phyloP scores from a whole-genome alignment of 2,113 vertebrate species.

The Prunella himalayana region DNA sequence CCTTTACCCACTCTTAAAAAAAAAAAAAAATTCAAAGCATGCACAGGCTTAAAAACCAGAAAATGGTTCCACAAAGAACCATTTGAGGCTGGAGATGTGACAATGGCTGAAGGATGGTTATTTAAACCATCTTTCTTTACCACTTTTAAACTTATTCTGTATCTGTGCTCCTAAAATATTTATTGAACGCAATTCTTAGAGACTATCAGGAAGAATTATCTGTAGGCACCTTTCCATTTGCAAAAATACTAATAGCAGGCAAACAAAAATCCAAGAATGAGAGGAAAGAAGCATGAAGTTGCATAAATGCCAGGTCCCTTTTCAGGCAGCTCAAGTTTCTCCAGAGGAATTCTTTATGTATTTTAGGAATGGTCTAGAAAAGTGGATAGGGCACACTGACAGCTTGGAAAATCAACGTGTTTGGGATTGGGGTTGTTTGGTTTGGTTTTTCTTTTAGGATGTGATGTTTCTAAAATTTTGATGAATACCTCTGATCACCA shows the following conservation, averaged over 20 bases:
- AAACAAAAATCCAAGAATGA: background rate
- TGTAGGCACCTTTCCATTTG: background rate
- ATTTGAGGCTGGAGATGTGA: background rate
- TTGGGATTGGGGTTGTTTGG: fast-evolving
- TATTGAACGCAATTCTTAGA: background rate
- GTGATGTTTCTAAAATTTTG: background rate
- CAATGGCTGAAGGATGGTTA: background rate
- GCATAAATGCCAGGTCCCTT: background rate
- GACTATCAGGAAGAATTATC: background rate
- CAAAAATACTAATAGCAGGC: background rate
- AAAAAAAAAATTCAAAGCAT: background rate
- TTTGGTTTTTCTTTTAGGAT: background rate
- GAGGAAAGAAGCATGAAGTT: background rate
- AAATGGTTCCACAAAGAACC: background rate
- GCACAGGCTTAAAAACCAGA: background rate
- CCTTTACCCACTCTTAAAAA: background rate
- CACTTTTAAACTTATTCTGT: background rate
- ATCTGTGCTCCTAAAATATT: background rate
- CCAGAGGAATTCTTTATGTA: background rate
- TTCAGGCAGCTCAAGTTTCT: background rate
- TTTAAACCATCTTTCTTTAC: background rate
- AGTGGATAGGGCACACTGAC: too few species aligned
- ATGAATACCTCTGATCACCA: background rate
- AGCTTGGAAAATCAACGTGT: background rate
- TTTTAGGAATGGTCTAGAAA: background rate